These are phyloP conservation scores for Plectropomus leopardus DNA, from an alignment of 2,113 vertebrate species.

Conservation along the genomic window DNA sequence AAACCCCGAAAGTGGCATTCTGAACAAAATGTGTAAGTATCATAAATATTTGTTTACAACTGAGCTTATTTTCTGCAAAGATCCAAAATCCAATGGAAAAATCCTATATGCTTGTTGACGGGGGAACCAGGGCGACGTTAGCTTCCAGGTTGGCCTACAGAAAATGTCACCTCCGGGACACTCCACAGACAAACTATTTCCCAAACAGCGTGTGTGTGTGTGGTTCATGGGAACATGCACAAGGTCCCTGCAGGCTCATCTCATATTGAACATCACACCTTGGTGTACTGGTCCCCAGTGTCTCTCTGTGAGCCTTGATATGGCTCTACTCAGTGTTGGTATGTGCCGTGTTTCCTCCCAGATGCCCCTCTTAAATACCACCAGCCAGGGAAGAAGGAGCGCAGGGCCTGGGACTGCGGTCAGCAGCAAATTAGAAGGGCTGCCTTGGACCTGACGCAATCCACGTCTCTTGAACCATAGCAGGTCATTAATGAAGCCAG, in stretches of 20 bases:
- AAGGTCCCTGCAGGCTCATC: constrained; percentile 26
- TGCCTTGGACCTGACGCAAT: constrained; percentile 78
- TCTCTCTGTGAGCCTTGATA: constrained; percentile 42
- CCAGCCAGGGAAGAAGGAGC: constrained; percentile 66
- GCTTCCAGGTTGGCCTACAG: no score
- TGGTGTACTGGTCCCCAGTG: constrained; percentile 26
- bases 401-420: constrained; percentile 65
- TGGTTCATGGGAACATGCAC: constrained; percentile 51
- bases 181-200: constrained; percentile 6
- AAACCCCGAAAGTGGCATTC: no score
- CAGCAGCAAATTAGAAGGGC: constrained; percentile 76
- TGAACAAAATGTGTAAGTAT: no score
- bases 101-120: no score
- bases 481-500: constrained; percentile 82
- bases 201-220: no score
- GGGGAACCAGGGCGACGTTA: no score
- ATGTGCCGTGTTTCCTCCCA: constrained; percentile 71
- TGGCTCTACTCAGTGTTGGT: constrained; percentile 54
- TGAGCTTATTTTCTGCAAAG: no score
- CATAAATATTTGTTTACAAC: no score
- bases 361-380: constrained; percentile 74
- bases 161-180: no score
- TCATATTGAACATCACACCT: constrained; percentile 70
- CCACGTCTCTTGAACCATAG: constrained; percentile 60
- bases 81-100: no score